phyloP scores from a whole-genome alignment of 1,140 invertebrate genomes.

The Planococcus citri region DNA sequence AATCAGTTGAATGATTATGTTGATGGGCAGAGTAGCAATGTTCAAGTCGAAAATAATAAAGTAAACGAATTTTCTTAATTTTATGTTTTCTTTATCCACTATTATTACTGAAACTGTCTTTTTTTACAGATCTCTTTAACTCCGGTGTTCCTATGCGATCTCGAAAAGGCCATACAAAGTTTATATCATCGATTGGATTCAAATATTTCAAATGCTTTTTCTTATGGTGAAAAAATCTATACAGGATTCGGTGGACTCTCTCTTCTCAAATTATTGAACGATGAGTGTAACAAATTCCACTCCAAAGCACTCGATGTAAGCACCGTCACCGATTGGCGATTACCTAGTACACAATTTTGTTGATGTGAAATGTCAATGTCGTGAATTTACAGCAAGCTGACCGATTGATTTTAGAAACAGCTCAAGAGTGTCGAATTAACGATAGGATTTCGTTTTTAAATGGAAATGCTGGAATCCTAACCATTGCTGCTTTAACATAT shows the following conservation, averaged over 20 bases:
- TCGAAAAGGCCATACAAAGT: not conserved
- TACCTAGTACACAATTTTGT: not conserved
- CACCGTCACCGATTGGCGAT: too few relatives aligned
- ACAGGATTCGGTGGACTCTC: slow-evolving; percentile 25
- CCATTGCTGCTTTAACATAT: slow-evolving; percentile 23
- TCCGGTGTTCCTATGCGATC: not conserved
- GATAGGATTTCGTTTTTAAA: slow-evolving; percentile 25
- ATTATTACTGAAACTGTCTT: not conserved
- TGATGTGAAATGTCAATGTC: not conserved
- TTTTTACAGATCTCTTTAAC: not conserved
- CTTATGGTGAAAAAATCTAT: slow-evolving; percentile 21
- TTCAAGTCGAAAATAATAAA: not conserved
- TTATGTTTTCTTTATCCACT: not conserved
- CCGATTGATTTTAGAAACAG: slow-evolving; percentile 17
- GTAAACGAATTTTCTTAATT: not conserved
- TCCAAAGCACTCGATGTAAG: not conserved
- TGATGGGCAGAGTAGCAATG: not conserved
- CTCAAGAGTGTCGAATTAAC: slow-evolving; percentile 18
- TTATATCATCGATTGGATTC: not conserved
- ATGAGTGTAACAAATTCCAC: not conserved
- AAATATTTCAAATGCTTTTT: not conserved
- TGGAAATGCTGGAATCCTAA: slow-evolving; percentile 24
- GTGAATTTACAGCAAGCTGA: slow-evolving; percentile 14
- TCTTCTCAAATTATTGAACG: slow-evolving; percentile 22
- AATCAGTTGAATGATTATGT: not conserved